Evolutionary conservation across 2,797 vertebrate species (phyloP), one percentile per base, ranked within the genome.

Genomic region (Manis pentadactyla): DNA sequence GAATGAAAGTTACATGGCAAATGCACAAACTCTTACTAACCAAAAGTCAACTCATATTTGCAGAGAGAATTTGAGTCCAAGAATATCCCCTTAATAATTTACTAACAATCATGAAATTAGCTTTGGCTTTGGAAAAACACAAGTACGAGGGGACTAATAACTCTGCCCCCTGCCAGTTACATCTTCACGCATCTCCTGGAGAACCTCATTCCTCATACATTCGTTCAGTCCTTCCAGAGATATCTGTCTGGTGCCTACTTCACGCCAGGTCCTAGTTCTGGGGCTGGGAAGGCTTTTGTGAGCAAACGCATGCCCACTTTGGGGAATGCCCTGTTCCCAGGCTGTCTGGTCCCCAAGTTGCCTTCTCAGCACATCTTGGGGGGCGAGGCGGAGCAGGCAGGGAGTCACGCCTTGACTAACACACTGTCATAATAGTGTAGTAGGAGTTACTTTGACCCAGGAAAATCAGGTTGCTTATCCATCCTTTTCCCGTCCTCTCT

Each of bases 101-200:
- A 71, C 74, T 75, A 63, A 71, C 18, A 14, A 19, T 90, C 1
- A 0, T 8, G 34, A 69, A 53, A 29, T 77, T 27, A 46, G 25
- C 86, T 83, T 83, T 78, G 73, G 57, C 27, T 82, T 74, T 69
- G 27, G 68, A 79, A 63, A 91, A 87, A n/a, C 29, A 13, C 7
- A 55, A 73, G 5, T 2, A 1, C 29, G 7, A 21, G 11, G 66
- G 31, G 19, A 79, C 18, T 23, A 39, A 39, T 19, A 31, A 23
- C 3, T 4, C 39, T 5, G 8, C 27, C 17, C 8, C 39, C 15
- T 10, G 17, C 25, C 11, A 7, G 1, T 29, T 4, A 7, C 11
- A 29, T 1, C 10, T 37, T 34, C 31, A 1, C n/a, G 37, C 39
- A 13, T 37, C 37, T 64, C 59, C 71, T 29, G 13, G 34, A 37